phyloP scores from a whole-genome alignment of 2,888 invertebrate species.

The Chalcis sispes region DNA sequence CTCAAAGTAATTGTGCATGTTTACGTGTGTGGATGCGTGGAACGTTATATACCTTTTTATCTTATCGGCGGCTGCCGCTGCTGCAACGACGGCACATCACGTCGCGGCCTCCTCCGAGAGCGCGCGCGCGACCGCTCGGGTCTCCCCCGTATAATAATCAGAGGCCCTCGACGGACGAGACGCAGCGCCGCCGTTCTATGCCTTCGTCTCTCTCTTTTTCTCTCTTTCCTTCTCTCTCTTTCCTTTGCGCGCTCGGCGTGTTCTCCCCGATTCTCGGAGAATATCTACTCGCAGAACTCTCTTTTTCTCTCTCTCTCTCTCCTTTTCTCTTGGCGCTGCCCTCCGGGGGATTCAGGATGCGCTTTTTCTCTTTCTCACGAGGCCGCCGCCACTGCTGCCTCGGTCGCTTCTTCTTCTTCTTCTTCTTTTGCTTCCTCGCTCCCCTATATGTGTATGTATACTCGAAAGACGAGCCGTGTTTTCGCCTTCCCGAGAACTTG shows the following conservation, averaged over 20 bases:
- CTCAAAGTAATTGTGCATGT: too few relatives aligned
- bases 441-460: not conserved
- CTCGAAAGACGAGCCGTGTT: not conserved
- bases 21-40: not conserved
- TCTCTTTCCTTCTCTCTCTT: slow-evolving; percentile 1
- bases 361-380: slow-evolving; percentile 50
- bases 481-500: not conserved
- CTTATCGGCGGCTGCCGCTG: slow-evolving; percentile 52
- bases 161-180: slow-evolving; percentile 31
- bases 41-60: slow-evolving; percentile 55
- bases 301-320: not conserved
- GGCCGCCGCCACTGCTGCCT: too few relatives aligned
- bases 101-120: not conserved
- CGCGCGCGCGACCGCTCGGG: slow-evolving; percentile 19
- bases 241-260: slow-evolving; percentile 19
- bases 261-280: slow-evolving; percentile 51
- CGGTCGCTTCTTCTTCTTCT: not conserved
- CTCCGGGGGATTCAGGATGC: slow-evolving; percentile 50
- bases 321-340: slow-evolving; percentile 24
- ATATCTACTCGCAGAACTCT: slow-evolving; percentile 32
- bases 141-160: slow-evolving; percentile 39
- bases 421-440: not conserved
- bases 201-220: slow-evolving; percentile 48
- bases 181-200: slow-evolving; percentile 41
- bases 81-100: not conserved